phyloP scores from a whole-genome alignment of 1,140 invertebrate species.

The Zaprionus capensis region DNA sequence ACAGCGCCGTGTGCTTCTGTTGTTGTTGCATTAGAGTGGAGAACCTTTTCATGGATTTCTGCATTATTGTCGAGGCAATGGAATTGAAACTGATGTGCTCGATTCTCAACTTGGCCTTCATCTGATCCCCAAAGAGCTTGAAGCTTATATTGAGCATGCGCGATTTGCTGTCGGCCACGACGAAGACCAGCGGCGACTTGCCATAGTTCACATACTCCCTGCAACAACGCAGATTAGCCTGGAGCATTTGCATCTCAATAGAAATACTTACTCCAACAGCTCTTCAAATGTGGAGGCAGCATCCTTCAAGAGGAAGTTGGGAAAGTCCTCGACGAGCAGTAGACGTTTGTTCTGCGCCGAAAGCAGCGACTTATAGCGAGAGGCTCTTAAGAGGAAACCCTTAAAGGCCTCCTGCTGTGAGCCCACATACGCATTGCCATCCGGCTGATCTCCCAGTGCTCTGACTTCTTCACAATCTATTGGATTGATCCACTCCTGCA shows the following conservation, averaged over 20 bases:
- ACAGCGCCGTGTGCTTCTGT: constrained; percentile 76
- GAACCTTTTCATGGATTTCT: constrained; percentile 88
- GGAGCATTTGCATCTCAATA: too few species aligned
- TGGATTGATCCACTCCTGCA: constrained; percentile 90
- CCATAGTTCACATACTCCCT: constrained; percentile 87
- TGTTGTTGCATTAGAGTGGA: constrained; percentile 85
- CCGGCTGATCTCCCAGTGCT: constrained; percentile 59
- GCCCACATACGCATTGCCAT: constrained; percentile 82
- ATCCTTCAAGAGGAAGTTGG: constrained; percentile 88
- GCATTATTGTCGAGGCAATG: constrained; percentile 87
- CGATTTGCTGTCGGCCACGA: constrained; percentile 88
- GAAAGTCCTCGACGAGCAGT: constrained; percentile 90
- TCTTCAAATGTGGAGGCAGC: constrained; percentile 86
- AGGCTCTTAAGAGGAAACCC: constrained; percentile 88
- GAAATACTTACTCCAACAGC: constrained; percentile 87
- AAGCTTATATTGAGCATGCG: constrained; percentile 86
- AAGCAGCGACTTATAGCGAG: constrained; percentile 88
- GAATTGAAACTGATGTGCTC: constrained; percentile 89
- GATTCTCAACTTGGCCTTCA: constrained; percentile 87
- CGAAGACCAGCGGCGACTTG: constrained; percentile 89
- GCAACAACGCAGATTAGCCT: constrained; percentile 6
- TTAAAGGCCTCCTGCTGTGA: constrained; percentile 88
- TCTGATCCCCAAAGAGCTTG: constrained; percentile 87
- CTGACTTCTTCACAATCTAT: constrained; percentile 85
- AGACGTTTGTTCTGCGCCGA: constrained; percentile 85